Evolutionary conservation across 2,113 vertebrate genomes (phyloP), one percentile per base, ranked within the genome.

Genomic region (Chroicocephalus ridibundus): DNA sequence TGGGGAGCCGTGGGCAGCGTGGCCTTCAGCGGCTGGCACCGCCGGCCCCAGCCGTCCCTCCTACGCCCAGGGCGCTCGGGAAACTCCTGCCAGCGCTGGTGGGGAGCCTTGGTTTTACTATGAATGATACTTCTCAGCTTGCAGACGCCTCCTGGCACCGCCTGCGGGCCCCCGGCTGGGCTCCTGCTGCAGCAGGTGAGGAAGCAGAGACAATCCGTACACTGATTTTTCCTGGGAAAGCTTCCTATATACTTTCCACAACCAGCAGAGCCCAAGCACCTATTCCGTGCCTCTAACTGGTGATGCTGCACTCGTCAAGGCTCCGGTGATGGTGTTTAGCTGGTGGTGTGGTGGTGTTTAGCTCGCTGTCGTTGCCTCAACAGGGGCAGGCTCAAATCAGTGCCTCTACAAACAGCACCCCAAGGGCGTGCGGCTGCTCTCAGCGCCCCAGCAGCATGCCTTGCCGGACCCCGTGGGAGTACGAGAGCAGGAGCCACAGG

Each of bases 101-200:
- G 69, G 78, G 65, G 52, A 83, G 31, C 3, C 1, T 8, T 8
- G 3, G 58, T 87, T 94, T 82, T 90, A 68, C 52, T 87, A 85
- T 51, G 82, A 95, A 82, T 82, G 61, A 36, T 51, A 26, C 1
- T 58, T 69, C 78, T 87, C 32, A 13, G 52, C 52, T 61, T 61
- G 62, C 74, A 84, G 61, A 84, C 49, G 72, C 54, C 72, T 91
- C 81, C 61, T 57, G 38, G 42, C 40, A 61, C 61, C 1, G 3
- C 0, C 0, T 4, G 5, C 49, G 32, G 62, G 26, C 66, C 38
- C 78, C 42, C 1, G 7, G 34, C 58, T 51, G 57, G 42, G 65
- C 29, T 64, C 49, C n/a, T 4, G 18, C 58, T 49, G n/a, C 58
- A 42, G 81, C 60, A 60, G 51, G 58, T 3, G 31, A 71, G 58